Evolutionary conservation across 2,888 invertebrate species (phyloP).

Genomic region (Polyommatus icarus): DNA sequence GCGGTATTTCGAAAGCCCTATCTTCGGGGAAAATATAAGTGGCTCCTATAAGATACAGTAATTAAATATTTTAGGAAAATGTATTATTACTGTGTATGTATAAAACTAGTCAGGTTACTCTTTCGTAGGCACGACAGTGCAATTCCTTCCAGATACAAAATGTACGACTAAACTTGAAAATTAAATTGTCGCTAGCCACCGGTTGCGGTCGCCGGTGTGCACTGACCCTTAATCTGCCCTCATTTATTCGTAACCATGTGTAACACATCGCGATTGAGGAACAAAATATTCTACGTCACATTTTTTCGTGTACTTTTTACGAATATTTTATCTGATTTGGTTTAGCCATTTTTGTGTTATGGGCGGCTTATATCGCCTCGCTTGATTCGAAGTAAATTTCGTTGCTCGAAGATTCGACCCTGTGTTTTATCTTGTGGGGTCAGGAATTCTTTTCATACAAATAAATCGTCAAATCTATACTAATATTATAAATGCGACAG

Average conservation of each 20-base stretch:
- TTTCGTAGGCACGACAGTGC: neutral
- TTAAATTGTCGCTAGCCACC: neutral
- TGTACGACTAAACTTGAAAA: neutral
- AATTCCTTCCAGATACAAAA: neutral
- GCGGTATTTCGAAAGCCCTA: too few relatives aligned
- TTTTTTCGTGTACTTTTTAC: slow-evolving; percentile 14
- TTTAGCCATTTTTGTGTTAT: neutral
- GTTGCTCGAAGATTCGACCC: neutral
- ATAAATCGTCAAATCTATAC: neutral
- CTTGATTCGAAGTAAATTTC: neutral
- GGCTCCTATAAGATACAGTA: too few relatives aligned
- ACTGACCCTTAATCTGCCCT: neutral
- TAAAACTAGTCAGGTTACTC: too few relatives aligned
- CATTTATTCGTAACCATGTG: slow-evolving; percentile 19
- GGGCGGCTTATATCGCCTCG: slow-evolving; percentile 1
- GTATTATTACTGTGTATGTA: too few relatives aligned
- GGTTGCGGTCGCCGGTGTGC: neutral
- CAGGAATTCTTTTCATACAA: neutral
- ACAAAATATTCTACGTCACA: slow-evolving; percentile 9
- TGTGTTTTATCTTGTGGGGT: neutral
- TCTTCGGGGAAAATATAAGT: too few relatives aligned
- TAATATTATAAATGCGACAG: neutral
- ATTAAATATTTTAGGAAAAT: too few relatives aligned
- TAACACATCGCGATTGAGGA: slow-evolving; percentile 13
- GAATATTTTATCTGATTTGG: slow-evolving; percentile 17